Evolutionary conservation across 2,888 invertebrate genomes (phyloP), one percentile per base, ranked within the genome.

Genomic region (Capitulum mitella): DNA sequence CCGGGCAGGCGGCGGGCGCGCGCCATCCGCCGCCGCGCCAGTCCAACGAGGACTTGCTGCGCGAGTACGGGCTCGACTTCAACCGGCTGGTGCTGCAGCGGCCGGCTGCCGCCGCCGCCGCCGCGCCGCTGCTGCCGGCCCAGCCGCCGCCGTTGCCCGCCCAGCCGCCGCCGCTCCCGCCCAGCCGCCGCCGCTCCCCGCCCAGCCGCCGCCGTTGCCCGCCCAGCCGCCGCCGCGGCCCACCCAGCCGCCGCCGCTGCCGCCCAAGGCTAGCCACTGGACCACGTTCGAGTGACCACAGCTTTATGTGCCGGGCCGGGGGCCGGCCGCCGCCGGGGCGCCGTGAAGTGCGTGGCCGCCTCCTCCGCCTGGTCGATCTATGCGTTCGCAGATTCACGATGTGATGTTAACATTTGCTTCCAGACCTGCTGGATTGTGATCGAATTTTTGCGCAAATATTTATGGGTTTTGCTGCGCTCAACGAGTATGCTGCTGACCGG

Each of bases 181-280:
- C 34, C 22, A 8, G 29, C 10, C 29, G 12, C 29, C 61, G 61
- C 29, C 64, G n/a, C 19, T n/a, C n/a, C n/a, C n/a, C n/a, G n/a
- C n/a, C n/a, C n/a, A n/a, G n/a, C n/a, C n/a, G n/a, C n/a, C n/a
- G n/a, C n/a, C n/a, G n/a, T n/a, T n/a, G n/a, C 22, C 19, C n/a
- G 14, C 1, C 37, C 22, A 29, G 26, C 70, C 37, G 70, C 70
- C 70, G 70, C n/a, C n/a, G n/a, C n/a, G n/a, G n/a, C n/a, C n/a
- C n/a, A n/a, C n/a, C n/a, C n/a, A n/a, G n/a, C n/a, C n/a, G n/a
- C 70, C 70, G 37, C 70, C 70, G 26, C 70, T 70, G 70, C 70
- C 70, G 70, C 70, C 70, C 37, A 70, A 40, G 70, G 16, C 70
- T 3, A 26, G 34, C 10, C 70, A 40, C 70, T 70, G 70, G 70